Percentiles rank a stretch among this genome's conserved stretches.
Evolutionary conservation across 2,113 vertebrate genomes (phyloP).

Genomic region (Pterocles burchelli): DNA sequence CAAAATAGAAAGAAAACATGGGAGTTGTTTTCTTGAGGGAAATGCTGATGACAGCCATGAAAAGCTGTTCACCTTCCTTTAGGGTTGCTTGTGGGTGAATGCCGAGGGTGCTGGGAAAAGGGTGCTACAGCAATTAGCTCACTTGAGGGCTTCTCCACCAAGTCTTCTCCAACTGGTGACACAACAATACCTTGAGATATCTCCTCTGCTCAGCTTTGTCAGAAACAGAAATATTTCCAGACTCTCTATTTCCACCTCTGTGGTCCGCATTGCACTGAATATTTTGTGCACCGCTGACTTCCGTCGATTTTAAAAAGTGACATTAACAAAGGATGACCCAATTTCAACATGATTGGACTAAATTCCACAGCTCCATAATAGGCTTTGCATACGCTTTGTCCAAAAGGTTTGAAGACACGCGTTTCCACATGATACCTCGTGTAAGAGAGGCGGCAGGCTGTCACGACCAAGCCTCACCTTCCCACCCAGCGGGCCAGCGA

Average conservation of each 20-base stretch:
- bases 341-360: background rate
- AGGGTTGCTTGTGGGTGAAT: background rate
- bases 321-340: conserved; percentile 58
- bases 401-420: background rate
- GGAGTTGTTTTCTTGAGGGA: background rate
- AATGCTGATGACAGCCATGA: background rate
- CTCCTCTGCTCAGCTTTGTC: background rate
- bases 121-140: background rate
- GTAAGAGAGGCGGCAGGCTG: background rate
- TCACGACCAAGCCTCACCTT: background rate
- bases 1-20: background rate
- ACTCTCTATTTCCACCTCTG: background rate
- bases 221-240: background rate
- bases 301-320: background rate
- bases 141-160: background rate
- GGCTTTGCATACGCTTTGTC: conserved; percentile 42
- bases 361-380: background rate
- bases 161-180: background rate
- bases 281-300: background rate
- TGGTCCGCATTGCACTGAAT: background rate
- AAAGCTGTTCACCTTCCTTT: background rate
- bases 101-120: background rate
- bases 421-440: rapidly evolving
- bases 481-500: background rate
- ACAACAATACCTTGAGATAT: background rate